phyloP scores from a whole-genome alignment of 1,140 invertebrate genomes.

The Drosophila burlai region DNA sequence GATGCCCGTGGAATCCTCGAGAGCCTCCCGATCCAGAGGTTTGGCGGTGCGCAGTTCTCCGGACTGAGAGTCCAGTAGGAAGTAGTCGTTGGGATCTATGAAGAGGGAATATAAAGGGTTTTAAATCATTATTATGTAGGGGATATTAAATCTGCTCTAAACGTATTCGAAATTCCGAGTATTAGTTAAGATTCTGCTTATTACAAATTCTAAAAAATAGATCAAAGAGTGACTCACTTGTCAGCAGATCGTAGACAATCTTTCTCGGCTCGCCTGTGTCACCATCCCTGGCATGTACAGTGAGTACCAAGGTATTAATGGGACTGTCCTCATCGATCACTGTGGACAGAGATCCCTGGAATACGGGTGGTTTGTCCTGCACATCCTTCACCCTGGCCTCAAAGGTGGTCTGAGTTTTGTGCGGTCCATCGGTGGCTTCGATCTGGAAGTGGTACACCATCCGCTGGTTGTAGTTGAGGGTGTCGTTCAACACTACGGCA shows the following conservation, averaged over 20 bases:
- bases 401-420: slow-evolving; percentile 90
- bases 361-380: slow-evolving; percentile 93
- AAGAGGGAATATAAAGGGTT: not conserved
- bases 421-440: slow-evolving; percentile 90
- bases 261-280: slow-evolving; percentile 92
- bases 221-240: slow-evolving; percentile 88
- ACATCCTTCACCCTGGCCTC: slow-evolving; percentile 92
- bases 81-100: slow-evolving; percentile 94
- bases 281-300: slow-evolving; percentile 92
- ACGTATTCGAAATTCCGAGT: too few relatives aligned
- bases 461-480: slow-evolving; percentile 90
- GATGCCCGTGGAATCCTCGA: slow-evolving; percentile 91
- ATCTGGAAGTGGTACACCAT: slow-evolving; percentile 90
- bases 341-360: slow-evolving; percentile 91
- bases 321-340: slow-evolving; percentile 93
- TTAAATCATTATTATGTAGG: too few relatives aligned
- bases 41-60: slow-evolving; percentile 94
- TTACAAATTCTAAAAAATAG: not conserved
- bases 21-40: slow-evolving; percentile 92
- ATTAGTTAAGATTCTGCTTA: not conserved
- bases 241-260: slow-evolving; percentile 91
- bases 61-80: slow-evolving; percentile 90
- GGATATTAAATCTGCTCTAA: too few relatives aligned
- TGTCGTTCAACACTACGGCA: slow-evolving; percentile 88
- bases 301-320: slow-evolving; percentile 93